phyloP scores from a whole-genome alignment of 2,797 vertebrate genomes.

The Coilia nasus region DNA sequence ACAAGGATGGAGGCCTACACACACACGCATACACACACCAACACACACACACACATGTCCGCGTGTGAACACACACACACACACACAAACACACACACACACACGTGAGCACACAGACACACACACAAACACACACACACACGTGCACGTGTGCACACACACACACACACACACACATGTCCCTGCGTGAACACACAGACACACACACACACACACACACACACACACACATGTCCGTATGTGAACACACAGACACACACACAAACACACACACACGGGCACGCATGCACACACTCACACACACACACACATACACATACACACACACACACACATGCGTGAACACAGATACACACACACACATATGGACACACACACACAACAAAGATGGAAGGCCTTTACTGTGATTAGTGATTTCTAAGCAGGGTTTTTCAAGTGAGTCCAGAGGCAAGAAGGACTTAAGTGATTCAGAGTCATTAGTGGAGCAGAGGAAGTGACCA shows the following conservation, averaged over 20 bases:
- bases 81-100: slow-evolving; percentile 44
- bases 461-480: too few species aligned
- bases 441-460: too few species aligned
- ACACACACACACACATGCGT: background rate
- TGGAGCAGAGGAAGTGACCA: too few species aligned
- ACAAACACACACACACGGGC: background rate
- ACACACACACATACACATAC: background rate
- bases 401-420: too few species aligned
- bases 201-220: background rate
- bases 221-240: too few species aligned
- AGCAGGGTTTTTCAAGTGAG: too few species aligned
- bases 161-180: slow-evolving; percentile 6
- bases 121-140: slow-evolving; percentile 41
- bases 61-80: slow-evolving; percentile 29
- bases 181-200: slow-evolving; percentile 17
- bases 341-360: background rate
- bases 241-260: background rate
- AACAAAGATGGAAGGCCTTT: background rate
- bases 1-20: slow-evolving; percentile 61
- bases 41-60: background rate
- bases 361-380: background rate
- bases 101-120: slow-evolving; percentile 32
- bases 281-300: background rate
- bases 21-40: background rate
- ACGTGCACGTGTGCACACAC: background rate